These are phyloP conservation scores for Sminthurides bifidus DNA, from an alignment of 1,140 invertebrate genomes.

Conservation along the genomic window DNA sequence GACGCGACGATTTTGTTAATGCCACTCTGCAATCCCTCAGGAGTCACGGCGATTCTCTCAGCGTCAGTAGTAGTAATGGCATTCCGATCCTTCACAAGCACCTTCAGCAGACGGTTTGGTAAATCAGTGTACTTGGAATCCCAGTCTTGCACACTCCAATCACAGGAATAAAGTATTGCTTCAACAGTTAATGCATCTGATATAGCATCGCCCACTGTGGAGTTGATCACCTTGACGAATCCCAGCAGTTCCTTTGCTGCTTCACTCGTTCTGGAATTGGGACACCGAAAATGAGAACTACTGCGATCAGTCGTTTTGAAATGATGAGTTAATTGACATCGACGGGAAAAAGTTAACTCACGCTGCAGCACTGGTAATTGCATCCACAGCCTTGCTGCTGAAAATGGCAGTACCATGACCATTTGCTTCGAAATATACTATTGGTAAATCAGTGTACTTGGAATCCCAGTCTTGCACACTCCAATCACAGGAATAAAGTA, in stretches of 20 bases:
- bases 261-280: constrained; percentile 22
- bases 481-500: constrained; percentile 70
- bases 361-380: constrained; percentile 41
- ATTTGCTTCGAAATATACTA: constrained; percentile 98
- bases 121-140: constrained; percentile 64
- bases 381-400: constrained; percentile 45
- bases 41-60: constrained; percentile 62
- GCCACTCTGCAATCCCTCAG: constrained; percentile 65
- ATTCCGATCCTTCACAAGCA: constrained; percentile 72
- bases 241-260: constrained; percentile 50
- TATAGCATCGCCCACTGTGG: constrained; percentile 93
- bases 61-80: constrained; percentile 74
- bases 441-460: constrained; percentile 72
- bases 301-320: background rate
- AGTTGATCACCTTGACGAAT: constrained; percentile 78
- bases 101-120: constrained; percentile 78
- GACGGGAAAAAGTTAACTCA: constrained; percentile 31
- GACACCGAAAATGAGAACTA: background rate
- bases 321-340: background rate
- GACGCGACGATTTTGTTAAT: constrained; percentile 61
- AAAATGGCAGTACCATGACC: constrained; percentile 92
- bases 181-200: constrained; percentile 92
- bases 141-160: constrained; percentile 71
- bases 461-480: constrained; percentile 64
- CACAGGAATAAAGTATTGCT: constrained; percentile 66